Conservation (phyloP, 2,113 vertebrate genomes). For the Ahaetulla prasina region DNA sequence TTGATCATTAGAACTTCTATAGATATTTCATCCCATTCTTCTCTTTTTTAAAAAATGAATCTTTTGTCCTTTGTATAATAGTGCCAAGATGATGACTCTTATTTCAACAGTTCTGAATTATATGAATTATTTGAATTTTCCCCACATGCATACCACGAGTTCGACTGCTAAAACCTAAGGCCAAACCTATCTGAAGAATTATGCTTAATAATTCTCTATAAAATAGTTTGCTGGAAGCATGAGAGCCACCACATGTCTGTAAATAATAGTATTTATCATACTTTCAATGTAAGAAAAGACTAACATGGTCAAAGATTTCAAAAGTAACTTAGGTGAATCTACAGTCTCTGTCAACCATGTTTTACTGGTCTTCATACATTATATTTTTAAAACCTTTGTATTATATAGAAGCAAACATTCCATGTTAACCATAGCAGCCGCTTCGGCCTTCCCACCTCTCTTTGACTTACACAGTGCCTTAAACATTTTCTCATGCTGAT, state of each 20-base stretch:
- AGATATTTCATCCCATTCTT: background rate
- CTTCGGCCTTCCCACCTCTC: too few species aligned
- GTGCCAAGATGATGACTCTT: background rate
- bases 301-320: background rate
- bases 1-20: background rate
- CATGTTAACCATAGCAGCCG: too few species aligned
- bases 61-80: background rate
- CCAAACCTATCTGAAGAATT: background rate
- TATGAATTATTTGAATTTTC: background rate
- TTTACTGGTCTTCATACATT: background rate
- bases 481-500: too few species aligned
- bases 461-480: too few species aligned
- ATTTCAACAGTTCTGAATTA: background rate
- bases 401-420: background rate
- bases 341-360: background rate
- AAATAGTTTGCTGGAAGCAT: background rate
- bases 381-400: background rate
- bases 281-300: background rate
- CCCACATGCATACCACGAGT: background rate
- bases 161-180: background rate
- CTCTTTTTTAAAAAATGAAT: background rate
- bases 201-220: background rate
- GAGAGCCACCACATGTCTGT: background rate
- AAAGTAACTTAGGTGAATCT: background rate
- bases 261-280: background rate